Conservation (phyloP, 2,113 vertebrate species). For the Myrmecophaga tridactyla region DNA sequence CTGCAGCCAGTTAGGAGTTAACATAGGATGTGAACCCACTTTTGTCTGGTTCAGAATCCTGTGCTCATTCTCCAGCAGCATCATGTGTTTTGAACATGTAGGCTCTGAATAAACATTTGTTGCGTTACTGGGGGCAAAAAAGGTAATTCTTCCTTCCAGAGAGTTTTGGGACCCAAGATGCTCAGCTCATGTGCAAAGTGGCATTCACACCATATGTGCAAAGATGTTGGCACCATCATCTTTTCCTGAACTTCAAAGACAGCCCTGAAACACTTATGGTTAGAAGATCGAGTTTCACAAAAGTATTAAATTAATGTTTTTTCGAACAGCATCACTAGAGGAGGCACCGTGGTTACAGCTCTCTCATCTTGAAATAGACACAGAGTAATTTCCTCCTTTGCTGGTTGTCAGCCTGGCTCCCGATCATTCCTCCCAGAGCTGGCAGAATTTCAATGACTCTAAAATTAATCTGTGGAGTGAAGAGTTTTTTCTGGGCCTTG, state of each 20-base stretch:
- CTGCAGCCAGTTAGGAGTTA: background rate
- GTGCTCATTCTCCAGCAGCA: background rate
- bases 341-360: conserved; percentile 71
- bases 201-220: conserved; percentile 42
- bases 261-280: conserved; percentile 72
- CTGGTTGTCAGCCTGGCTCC: conserved; percentile 76
- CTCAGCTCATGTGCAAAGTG: background rate
- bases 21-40: background rate
- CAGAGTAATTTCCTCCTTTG: conserved; percentile 75
- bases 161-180: background rate
- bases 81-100: background rate
- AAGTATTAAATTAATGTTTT: conserved; percentile 79
- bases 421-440: conserved; percentile 64
- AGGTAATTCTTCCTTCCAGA: background rate
- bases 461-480: conserved; percentile 77
- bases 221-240: conserved; percentile 21
- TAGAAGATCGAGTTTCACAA: conserved; percentile 74
- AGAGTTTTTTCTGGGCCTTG: conserved; percentile 61
- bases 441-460: conserved; percentile 81
- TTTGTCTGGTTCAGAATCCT: background rate
- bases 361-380: conserved; percentile 77
- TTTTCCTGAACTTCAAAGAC: conserved; percentile 70
- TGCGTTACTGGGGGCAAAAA: background rate
- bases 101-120: background rate
- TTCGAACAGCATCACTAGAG: conserved; percentile 59